Base-by-base conservation (phyloP, 2,888 invertebrate genomes). In the Drosophila barbarae region DNA sequence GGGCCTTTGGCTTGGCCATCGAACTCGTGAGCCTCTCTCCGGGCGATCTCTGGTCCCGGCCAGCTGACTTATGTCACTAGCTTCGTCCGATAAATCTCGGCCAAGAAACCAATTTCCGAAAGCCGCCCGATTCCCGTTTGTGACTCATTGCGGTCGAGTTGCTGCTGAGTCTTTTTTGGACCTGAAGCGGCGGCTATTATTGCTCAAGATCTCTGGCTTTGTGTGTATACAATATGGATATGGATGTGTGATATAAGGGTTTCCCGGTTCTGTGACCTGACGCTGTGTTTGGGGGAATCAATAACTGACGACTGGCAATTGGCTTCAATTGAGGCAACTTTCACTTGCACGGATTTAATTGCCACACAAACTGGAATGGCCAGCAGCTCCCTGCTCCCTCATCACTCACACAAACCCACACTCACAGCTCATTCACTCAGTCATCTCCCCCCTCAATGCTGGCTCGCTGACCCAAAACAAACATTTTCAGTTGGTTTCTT, bases 41-140 rank as follows among this genome's bases (percentile, higher is more conserved):
- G 15, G n/a, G 23, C 6, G 42, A 52, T 52, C 32, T 39, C 8
- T 39, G 38, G 8, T 38, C 61, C 18, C 15, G 1, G 51, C 28
- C 41, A 15, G 42, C 23, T 51, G 49, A 32, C 61, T 38, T 49
- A 54, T 61, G 65, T 61, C 63, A 65, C 53, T 50, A 38, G 23
- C 41, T 26, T 47, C 38, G 47, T 41, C 46, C 39, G 60, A 49
- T 68, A 66, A 67, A 67, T 73, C 69, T 69, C 60, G 36, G 57
- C 55, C 53, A 61, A 68, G 53, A 63, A 70, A 73, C 65, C 72
- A 63, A 72, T 73, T 64, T 74, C 66, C 63, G 36, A 55, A 65
- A 56, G 64, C 64, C 73, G 60, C 63, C 69, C 69, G 69, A 81
- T 78, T 79, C 81, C 81, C 71, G 81, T 82, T 84, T 55, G 72